phyloP scores from a whole-genome alignment of 2,113 vertebrate genomes.

The Chelonoidis abingdonii region DNA sequence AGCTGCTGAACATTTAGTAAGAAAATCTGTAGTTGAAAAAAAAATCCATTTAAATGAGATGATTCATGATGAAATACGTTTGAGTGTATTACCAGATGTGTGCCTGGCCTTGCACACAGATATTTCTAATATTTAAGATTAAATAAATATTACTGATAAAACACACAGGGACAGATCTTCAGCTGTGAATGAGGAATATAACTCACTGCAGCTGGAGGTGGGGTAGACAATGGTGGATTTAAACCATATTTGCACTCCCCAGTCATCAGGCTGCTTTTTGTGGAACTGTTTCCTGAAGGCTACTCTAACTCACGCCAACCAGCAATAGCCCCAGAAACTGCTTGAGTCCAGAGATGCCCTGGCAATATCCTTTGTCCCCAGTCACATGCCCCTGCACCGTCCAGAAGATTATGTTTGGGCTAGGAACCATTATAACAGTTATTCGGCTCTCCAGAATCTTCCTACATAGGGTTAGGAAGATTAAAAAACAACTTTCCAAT shows the following conservation, averaged over 20 bases:
- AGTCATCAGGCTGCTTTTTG: background rate
- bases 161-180: background rate
- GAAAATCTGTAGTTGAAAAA: constrained; percentile 33
- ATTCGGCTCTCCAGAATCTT: background rate
- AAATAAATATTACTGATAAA: background rate
- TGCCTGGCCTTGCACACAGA: constrained; percentile 12
- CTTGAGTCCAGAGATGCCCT: rapidly evolving
- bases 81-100: constrained; percentile 27
- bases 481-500: too few relatives aligned
- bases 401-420: background rate
- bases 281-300: background rate
- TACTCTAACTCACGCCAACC: background rate
- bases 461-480: background rate
- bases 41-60: background rate
- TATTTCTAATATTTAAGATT: background rate
- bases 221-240: background rate
- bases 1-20: background rate
- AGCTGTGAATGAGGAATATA: background rate
- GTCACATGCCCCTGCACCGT: background rate
- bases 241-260: background rate
- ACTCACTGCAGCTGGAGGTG: background rate
- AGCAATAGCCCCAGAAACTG: background rate
- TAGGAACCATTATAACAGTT: background rate
- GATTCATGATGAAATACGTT: constrained; percentile 37
- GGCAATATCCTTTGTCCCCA: background rate